Evolutionary conservation across 2,797 vertebrate genomes (phyloP).

Genomic region (Tapera naevia): DNA sequence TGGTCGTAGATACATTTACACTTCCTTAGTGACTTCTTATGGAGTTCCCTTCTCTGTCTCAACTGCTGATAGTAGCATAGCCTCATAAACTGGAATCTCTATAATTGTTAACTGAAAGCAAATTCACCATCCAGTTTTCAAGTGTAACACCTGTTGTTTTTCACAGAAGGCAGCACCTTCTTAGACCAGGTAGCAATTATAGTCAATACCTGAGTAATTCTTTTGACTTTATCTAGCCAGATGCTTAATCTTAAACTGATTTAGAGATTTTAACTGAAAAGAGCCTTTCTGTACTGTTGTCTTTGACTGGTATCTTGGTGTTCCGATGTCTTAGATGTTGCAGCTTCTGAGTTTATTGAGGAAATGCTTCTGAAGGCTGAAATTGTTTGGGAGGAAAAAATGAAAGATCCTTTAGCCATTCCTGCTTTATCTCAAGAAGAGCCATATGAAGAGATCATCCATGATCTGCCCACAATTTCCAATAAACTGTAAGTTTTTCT

Average conservation of each 20-base stretch:
- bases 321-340: conserved; percentile 79
- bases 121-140: background rate
- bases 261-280: background rate
- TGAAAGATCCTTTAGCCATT: conserved; percentile 74
- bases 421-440: conserved; percentile 77
- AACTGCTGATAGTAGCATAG: background rate
- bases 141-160: background rate
- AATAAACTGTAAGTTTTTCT: conserved; percentile 87
- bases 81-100: background rate
- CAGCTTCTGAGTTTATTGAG: conserved; percentile 85
- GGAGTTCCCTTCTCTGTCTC: background rate
- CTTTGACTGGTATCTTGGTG: background rate
- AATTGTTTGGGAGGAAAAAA: conserved; percentile 82
- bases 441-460: conserved; percentile 82
- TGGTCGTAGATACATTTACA: background rate
- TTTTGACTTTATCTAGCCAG: background rate
- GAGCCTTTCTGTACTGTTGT: background rate
- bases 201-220: background rate
- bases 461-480: conserved; percentile 79
- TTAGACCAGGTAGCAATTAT: background rate
- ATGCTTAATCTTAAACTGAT: background rate
- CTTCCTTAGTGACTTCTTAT: background rate
- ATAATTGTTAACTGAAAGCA: background rate
- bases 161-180: background rate
- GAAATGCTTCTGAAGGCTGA: conserved; percentile 89